Evolutionary conservation across 1,140 invertebrate species (phyloP), one percentile per base, ranked within the genome.

Genomic region (Eurosta solidaginis): DNA sequence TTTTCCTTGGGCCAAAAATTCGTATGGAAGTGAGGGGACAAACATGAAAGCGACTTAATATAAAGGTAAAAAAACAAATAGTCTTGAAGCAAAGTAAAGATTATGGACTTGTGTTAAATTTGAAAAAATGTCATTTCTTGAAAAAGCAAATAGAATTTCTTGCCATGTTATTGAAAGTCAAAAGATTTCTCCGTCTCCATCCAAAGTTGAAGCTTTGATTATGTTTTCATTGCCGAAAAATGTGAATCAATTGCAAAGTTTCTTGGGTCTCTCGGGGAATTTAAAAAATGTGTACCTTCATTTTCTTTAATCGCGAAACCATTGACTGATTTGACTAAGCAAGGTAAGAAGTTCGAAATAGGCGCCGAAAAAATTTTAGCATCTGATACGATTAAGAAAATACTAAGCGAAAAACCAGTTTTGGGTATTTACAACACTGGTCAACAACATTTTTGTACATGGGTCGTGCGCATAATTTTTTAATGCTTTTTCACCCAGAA

Each of bases 381-480:
- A 25, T 54, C 47, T 47, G 6, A 75, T 12, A 20, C 3, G 44
- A 14, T 78, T 3, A 78, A 78, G 20, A 40, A 78, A 10, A 36
- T 75, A 49, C 40, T 83, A 5, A 78, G 74, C 3, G 44, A 79
- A 29, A 79, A 85, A 40, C 86, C 88, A n/a, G 83, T 88, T 9
- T 74, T 88, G 22, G 81, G 76, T 36, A 85, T 89, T 29, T 88
- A 81, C 79, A 75, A n/a, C n/a, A n/a, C n/a, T n/a, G n/a, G n/a
- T n/a, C n/a, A n/a, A n/a, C n/a, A n/a, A n/a, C n/a, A n/a, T n/a
- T n/a, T n/a, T n/a, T n/a, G n/a, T n/a, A n/a, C n/a, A n/a, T n/a
- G n/a, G n/a, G n/a, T n/a, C n/a, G n/a, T n/a, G n/a, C n/a, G n/a
- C n/a, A n/a, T n/a, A n/a, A n/a, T n/a, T n/a, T n/a, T n/a, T n/a